These are phyloP conservation scores for Adineta ricciae DNA, from an alignment of 2,888 invertebrate species.

Conservation along the genomic window DNA sequence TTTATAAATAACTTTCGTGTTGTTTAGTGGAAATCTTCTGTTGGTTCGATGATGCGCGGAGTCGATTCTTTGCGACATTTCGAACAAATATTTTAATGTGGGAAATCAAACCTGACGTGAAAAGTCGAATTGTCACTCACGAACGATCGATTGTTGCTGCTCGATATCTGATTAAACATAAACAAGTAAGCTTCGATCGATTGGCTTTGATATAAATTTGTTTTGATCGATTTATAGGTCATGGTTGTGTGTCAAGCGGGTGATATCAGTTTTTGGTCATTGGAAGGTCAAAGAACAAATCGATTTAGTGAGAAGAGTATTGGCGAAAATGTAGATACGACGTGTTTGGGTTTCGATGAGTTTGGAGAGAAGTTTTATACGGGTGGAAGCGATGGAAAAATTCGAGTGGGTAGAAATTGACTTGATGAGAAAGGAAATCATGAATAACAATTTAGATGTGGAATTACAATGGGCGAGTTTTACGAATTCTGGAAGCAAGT, in stretches of 20 bases:
- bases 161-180: constrained; percentile 44
- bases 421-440: background rate
- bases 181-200: constrained; percentile 43
- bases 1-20: no score
- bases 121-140: constrained; percentile 46
- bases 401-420: constrained; percentile 41
- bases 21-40: constrained; percentile 43
- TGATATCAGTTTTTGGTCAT: constrained; percentile 47
- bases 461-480: constrained; percentile 50
- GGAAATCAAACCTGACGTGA: constrained; percentile 48
- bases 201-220: background rate
- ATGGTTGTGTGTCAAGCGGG: constrained; percentile 47
- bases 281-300: constrained; percentile 50
- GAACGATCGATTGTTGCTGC: constrained; percentile 47
- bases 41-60: constrained; percentile 45
- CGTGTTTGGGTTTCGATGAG: constrained; percentile 45
- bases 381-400: constrained; percentile 48
- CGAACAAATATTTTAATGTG: constrained; percentile 47
- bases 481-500: constrained; percentile 41
- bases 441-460: constrained; percentile 42
- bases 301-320: constrained; percentile 43
- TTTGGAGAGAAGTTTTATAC: constrained; percentile 45
- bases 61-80: constrained; percentile 47
- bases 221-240: constrained; percentile 38
- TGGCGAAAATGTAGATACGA: constrained; percentile 44